These are phyloP conservation scores for Labeo rohita DNA, from an alignment of 2,113 vertebrate genomes.

Conservation along the genomic window DNA sequence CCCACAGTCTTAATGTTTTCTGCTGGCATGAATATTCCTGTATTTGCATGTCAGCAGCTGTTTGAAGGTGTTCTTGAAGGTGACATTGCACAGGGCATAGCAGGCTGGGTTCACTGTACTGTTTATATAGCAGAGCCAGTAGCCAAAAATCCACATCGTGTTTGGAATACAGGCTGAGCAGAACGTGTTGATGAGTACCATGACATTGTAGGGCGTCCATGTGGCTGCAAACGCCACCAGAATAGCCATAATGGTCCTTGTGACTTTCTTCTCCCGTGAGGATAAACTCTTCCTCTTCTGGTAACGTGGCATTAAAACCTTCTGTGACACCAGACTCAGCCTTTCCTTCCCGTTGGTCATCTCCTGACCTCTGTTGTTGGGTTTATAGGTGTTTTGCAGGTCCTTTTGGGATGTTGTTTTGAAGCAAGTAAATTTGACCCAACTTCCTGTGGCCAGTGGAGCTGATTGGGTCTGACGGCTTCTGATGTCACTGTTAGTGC, in stretches of 20 bases:
- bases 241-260: constrained; percentile 96
- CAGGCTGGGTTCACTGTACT: constrained; percentile 97
- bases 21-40: constrained; percentile 90
- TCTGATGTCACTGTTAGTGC: constrained; percentile 63
- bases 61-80: constrained; percentile 99
- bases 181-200: constrained; percentile 98
- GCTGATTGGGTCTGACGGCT: constrained; percentile 64
- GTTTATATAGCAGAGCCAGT: constrained; percentile 92
- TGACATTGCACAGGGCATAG: constrained; percentile 95
- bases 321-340: constrained; percentile 81
- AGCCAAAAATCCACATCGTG: constrained; percentile 90
- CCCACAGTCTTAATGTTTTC: constrained; percentile 18
- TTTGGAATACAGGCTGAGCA: constrained; percentile 87
- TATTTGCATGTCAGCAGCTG: constrained; percentile 95
- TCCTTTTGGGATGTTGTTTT: constrained; percentile 74
- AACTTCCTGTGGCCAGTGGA: constrained; percentile 72
- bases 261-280: constrained; percentile 94
- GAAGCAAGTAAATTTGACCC: constrained; percentile 80
- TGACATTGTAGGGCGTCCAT: constrained; percentile 98
- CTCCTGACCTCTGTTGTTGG: constrained; percentile 56
- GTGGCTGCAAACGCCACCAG: constrained; percentile 82
- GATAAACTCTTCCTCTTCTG: constrained; percentile 81
- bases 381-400: constrained; percentile 70
- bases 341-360: constrained; percentile 72
- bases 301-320: constrained; percentile 79